phyloP scores from a whole-genome alignment of 1,140 invertebrate genomes.

The Phocides pigmalion region DNA sequence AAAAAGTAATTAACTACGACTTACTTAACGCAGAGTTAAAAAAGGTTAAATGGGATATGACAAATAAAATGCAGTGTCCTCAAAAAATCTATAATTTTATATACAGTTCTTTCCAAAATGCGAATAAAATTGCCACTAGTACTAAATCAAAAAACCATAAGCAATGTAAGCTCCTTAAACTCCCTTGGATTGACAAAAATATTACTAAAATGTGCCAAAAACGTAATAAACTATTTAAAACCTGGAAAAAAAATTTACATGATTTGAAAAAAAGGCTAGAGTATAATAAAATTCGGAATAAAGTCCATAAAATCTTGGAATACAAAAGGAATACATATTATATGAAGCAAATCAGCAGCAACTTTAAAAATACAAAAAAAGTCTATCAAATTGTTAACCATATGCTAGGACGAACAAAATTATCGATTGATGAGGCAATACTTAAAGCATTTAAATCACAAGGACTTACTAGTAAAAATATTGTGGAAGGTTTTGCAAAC shows the following conservation, averaged over 20 bases:
- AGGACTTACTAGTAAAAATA: slow-evolving; percentile 33
- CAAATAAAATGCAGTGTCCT: slow-evolving; percentile 32
- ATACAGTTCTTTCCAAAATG: slow-evolving; percentile 33
- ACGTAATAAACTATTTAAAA: slow-evolving; percentile 41
- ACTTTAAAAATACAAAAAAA: slow-evolving; percentile 45
- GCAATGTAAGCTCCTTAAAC: slow-evolving; percentile 1
- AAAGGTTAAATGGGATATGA: slow-evolving; percentile 33
- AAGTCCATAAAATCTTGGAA: slow-evolving; percentile 46
- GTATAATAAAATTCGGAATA: slow-evolving; percentile 50
- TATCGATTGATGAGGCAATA: slow-evolving; percentile 43
- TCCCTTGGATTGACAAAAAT: slow-evolving; percentile 47
- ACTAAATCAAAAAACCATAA: slow-evolving; percentile 19
- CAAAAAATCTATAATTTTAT: slow-evolving; percentile 40
- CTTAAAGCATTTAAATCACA: slow-evolving; percentile 41
- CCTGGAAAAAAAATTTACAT: slow-evolving; percentile 40
- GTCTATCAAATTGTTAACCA: slow-evolving; percentile 45
- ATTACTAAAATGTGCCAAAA: slow-evolving; percentile 40
- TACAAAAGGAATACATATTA: slow-evolving; percentile 43
- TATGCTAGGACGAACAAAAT: slow-evolving; percentile 41
- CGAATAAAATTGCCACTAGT: slow-evolving; percentile 24
- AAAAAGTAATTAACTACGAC: slow-evolving; percentile 38
- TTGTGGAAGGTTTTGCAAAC: slow-evolving; percentile 42
- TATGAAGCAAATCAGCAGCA: slow-evolving; percentile 39
- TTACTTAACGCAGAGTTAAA: slow-evolving; percentile 38
- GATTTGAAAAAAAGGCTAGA: slow-evolving; percentile 37